Percentiles rank a stretch among this genome's conserved stretches.
Evolutionary conservation across 2,797 vertebrate species (phyloP).

Genomic region (Gymnoscopelus braueri): DNA sequence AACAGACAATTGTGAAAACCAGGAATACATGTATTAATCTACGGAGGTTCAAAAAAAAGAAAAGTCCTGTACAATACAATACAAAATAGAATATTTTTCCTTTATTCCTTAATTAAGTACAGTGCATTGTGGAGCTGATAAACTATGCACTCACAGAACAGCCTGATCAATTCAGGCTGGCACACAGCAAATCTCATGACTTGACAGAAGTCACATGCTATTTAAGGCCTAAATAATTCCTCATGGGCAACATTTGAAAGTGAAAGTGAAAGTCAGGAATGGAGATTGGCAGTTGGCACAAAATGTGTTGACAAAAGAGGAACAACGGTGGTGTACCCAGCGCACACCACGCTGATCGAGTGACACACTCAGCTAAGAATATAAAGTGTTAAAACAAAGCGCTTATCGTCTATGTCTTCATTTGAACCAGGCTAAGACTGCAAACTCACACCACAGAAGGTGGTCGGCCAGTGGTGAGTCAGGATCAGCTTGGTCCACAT

Average conservation of each 20-base stretch:
- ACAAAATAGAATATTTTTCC: no score
- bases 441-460: constrained; percentile 79
- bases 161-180: neutral
- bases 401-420: no score
- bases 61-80: no score
- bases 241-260: neutral
- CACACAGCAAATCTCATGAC: constrained; percentile 35
- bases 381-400: constrained; percentile 1
- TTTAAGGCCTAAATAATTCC: neutral
- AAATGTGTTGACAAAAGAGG: neutral
- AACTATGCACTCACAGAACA: no score
- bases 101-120: no score
- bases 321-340: neutral
- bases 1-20: no score
- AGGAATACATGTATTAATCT: no score
- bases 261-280: neutral
- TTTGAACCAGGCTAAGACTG: no score
- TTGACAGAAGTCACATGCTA: constrained; percentile 35
- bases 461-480: constrained; percentile 84
- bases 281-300: neutral
- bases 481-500: constrained; percentile 82
- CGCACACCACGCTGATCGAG: no score
- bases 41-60: no score
- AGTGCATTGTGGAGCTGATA: no score
- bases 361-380: neutral